Conservation (phyloP, 2,113 vertebrate species). For the Lutjanus erythropterus region DNA sequence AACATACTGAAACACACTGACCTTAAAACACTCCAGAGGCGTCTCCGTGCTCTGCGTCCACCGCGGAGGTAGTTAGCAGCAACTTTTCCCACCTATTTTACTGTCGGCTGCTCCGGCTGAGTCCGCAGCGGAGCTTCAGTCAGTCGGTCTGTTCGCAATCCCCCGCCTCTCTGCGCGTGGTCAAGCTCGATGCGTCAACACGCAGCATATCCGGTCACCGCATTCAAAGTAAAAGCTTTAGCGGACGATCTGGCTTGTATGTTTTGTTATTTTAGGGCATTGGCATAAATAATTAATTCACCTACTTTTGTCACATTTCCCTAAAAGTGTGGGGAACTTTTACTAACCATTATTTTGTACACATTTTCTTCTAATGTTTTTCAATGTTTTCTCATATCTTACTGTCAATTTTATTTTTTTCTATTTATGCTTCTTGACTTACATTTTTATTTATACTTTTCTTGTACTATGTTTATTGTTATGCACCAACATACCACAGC, state of each 20-base stretch:
- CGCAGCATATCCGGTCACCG: not conserved
- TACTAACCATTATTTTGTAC: too few species aligned
- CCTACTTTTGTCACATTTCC: too few species aligned
- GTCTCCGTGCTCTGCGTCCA: not conserved
- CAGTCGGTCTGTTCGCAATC: constrained; percentile 55
- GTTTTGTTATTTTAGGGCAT: not conserved
- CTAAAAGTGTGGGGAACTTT: too few species aligned
- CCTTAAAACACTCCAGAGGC: constrained; percentile 14
- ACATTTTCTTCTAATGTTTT: too few species aligned
- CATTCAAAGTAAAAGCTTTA: constrained; percentile 47
- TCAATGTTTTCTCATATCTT: too few species aligned
- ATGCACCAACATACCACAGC: too few species aligned
- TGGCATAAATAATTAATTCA: too few species aligned
- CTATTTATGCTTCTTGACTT: too few species aligned
- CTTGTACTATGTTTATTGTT: too few species aligned
- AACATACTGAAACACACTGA: constrained; percentile 49
- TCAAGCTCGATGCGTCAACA: not conserved
- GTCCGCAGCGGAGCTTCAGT: constrained; percentile 42
- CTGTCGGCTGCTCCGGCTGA: not conserved
- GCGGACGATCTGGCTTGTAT: too few species aligned
- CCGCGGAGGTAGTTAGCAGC: not conserved
- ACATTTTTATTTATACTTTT: too few species aligned
- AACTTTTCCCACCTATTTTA: constrained; percentile 40
- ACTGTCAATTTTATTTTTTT: too few species aligned
- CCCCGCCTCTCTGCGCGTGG: constrained; percentile 55